Percentiles rank a stretch among this genome's conserved stretches.
phyloP scores from a whole-genome alignment of 1,140 invertebrate genomes.

The Drosophila hydei region DNA sequence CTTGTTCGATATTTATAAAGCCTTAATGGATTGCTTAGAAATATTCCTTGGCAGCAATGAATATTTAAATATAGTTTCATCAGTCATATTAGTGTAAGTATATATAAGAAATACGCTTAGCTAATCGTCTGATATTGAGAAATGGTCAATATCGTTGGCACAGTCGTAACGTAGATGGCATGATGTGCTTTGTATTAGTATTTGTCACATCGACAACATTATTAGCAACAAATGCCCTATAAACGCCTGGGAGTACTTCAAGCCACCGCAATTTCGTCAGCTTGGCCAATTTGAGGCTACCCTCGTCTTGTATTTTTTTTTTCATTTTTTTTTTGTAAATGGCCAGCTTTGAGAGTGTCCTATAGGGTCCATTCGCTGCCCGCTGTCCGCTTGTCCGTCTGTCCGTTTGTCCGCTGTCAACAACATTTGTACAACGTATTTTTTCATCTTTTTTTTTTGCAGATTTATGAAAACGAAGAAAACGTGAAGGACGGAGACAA shows the following conservation, averaged over 20 bases:
- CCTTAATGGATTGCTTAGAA: background rate
- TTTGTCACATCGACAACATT: slow-evolving; percentile 76
- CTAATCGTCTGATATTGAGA: background rate
- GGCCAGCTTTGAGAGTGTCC: slow-evolving; percentile 40
- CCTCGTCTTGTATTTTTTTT: slow-evolving; percentile 56
- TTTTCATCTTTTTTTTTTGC: slow-evolving; percentile 44
- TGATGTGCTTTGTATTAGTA: slow-evolving; percentile 28
- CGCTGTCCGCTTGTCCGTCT: slow-evolving; percentile 53
- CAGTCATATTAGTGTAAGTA: background rate
- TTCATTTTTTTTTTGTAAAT: slow-evolving; percentile 39
- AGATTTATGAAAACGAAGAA: slow-evolving; percentile 63
- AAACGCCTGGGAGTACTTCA: slow-evolving; percentile 42
- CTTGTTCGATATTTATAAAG: background rate
- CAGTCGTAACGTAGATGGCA: slow-evolving; percentile 52
- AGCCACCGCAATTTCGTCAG: slow-evolving; percentile 60
- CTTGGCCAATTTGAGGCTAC: slow-evolving; percentile 68
- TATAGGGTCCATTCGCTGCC: slow-evolving; percentile 17
- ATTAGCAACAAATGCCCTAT: slow-evolving; percentile 74
- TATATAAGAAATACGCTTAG: background rate
- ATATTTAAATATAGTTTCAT: slow-evolving; percentile 1
- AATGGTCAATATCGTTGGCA: background rate
- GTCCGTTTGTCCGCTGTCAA: slow-evolving; percentile 70
- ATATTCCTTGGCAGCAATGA: background rate
- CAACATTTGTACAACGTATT: slow-evolving; percentile 74
- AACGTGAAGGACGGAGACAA: slow-evolving; percentile 22